Percentiles rank a stretch among this genome's conserved stretches.
These are phyloP conservation scores for Passer montanus DNA, from an alignment of 2,113 vertebrate genomes.

Conservation along the genomic window DNA sequence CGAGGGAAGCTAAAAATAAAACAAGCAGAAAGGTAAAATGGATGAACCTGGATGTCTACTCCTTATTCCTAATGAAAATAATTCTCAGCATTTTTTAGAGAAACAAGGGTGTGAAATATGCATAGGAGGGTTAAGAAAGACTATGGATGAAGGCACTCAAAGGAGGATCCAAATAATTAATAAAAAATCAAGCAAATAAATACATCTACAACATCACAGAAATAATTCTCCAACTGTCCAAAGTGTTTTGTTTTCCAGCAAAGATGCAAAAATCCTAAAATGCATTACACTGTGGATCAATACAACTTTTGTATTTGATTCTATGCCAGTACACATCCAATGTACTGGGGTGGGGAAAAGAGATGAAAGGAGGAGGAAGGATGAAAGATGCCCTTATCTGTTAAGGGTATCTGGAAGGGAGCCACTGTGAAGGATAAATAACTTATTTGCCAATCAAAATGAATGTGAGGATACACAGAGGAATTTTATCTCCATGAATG, in stretches of 20 bases:
- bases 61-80: background rate
- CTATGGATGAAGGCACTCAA: background rate
- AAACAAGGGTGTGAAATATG: background rate
- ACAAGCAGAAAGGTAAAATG: background rate
- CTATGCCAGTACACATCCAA: background rate
- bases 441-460: background rate
- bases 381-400: background rate
- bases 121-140: background rate
- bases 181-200: background rate
- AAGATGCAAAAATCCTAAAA: background rate
- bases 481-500: background rate
- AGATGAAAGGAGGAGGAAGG: background rate
- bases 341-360: background rate
- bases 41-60: background rate
- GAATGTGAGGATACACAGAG: background rate
- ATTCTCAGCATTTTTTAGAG: background rate
- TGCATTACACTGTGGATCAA: fast-evolving
- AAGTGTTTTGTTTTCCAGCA: background rate
- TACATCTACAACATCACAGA: background rate
- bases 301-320: background rate
- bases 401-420: background rate
- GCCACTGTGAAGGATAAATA: background rate
- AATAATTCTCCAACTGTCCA: background rate
- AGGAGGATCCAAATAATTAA: background rate
- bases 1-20: background rate